Evolutionary conservation across 53 echinoderm and acorn worm genomes (phyloP), one percentile per base, ranked within the genome.

Genomic region (Apostichopus leukothele): DNA sequence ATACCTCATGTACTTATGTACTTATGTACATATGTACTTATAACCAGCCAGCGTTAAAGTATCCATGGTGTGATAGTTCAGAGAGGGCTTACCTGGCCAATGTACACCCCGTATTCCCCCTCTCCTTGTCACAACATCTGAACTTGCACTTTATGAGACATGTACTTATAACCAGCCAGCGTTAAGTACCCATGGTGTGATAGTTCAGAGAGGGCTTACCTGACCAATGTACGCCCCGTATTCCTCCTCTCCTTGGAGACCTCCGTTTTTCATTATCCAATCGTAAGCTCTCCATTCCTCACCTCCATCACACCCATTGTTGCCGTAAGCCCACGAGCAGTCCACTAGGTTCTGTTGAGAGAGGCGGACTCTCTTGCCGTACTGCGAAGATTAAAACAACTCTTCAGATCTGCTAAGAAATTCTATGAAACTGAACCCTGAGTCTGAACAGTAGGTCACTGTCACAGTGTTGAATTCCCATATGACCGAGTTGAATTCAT

Each of bases 261-360:
- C 99, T 21, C 90, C 89, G 18, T 99, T 89, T 67, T 94, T 76
- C 75, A 91, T 94, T 16, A 96, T 91, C 91, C 93, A 98, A 9
- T 86, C 76, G 60, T 94, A 99, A 0, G 93, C 89, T 6, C 96
- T 84, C 90, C 89, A 99, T 76, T 95, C 96, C 74, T 99, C 99
- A 5, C 99, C 99, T 0, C 99, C 99, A 19, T 98, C 94, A 26
- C 99, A 99, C 0, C 89, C 99, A 78, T 96, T 96, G 87, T 99
- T 94, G 18, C 99, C 99, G 50, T 59, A 91, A 9, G 86, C 94
- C 99, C 99, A 99, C 1, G 94, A 90, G 50, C 99, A 99, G 79
- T 99, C 99, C 93, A 99, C 92, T 85, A 99, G 79, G 85, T 96
- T 99, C 89, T 99, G 99, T 90, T 99, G 99, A 1, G 99, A 99